Evolutionary conservation across 2,797 vertebrate genomes (phyloP).

Genomic region (Melanotaenia boesemani): DNA sequence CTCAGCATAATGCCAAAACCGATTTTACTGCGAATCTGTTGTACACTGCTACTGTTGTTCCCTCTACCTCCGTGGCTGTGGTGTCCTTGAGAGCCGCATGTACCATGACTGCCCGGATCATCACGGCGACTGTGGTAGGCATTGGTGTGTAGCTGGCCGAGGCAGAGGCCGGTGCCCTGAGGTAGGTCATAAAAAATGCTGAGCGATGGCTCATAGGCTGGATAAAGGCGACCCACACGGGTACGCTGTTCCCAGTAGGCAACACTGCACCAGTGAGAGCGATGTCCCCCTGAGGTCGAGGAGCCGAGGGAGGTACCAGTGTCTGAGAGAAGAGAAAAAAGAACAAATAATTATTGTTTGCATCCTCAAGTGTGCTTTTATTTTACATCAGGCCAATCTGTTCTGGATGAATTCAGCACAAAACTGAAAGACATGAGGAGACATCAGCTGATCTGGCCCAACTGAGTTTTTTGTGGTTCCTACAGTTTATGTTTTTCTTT

Average conservation of each 20-base stretch:
- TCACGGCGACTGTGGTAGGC: slow-evolving; percentile 71
- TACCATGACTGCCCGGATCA: slow-evolving; percentile 58
- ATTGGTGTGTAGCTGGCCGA: slow-evolving; percentile 90
- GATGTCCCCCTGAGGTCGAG: slow-evolving; percentile 77
- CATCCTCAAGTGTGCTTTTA: not conserved
- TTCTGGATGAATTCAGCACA: not conserved
- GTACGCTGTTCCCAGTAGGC: slow-evolving; percentile 99
- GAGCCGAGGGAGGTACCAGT: slow-evolving; percentile 92
- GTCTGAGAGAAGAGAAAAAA: slow-evolving; percentile 78
- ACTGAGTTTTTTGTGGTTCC: not conserved
- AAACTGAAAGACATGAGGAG: not conserved
- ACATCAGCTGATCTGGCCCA: not conserved
- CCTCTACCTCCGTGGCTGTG: slow-evolving; percentile 41
- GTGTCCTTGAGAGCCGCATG: slow-evolving; percentile 31
- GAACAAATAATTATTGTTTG: slow-evolving; percentile 22
- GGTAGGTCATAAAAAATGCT: slow-evolving; percentile 99
- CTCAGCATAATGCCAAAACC: slow-evolving; percentile 96
- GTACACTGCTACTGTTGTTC: slow-evolving; percentile 83
- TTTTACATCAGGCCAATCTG: not conserved
- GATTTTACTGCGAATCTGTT: slow-evolving; percentile 94
- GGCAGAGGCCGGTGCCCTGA: slow-evolving; percentile 99
- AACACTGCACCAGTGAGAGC: slow-evolving; percentile 96
- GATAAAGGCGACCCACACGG: slow-evolving; percentile 95
- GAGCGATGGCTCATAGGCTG: slow-evolving; percentile 95
- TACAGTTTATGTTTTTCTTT: not conserved